Evolutionary conservation across 2,797 vertebrate genomes (phyloP).

Genomic region (Trachops cirrhosus): DNA sequence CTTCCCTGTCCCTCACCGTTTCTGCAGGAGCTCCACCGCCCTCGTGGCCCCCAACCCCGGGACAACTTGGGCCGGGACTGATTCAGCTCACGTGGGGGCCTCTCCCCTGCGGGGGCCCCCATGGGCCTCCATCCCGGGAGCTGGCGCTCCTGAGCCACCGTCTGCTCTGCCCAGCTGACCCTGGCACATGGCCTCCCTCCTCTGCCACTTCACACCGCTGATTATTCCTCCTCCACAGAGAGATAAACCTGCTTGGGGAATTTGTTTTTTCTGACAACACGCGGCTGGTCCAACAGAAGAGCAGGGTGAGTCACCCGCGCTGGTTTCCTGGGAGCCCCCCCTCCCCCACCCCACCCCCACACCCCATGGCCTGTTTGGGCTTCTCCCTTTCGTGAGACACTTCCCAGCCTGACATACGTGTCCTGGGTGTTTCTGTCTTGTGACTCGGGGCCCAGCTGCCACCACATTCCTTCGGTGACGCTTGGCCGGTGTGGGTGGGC

Average conservation of each 20-base stretch:
- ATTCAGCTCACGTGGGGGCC: slow-evolving; percentile 54
- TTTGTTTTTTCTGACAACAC: slow-evolving; percentile 70
- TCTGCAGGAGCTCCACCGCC: background rate
- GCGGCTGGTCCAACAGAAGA: slow-evolving; percentile 53
- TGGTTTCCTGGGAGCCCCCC: slow-evolving; percentile 41
- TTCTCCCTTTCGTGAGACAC: slow-evolving; percentile 77
- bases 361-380: slow-evolving; percentile 1
- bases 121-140: slow-evolving; percentile 59
- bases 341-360: background rate
- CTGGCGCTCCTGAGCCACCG: slow-evolving; percentile 66
- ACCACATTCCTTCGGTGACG: slow-evolving; percentile 78
- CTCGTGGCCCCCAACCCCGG: slow-evolving; percentile 56
- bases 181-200: slow-evolving; percentile 76
- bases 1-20: background rate
- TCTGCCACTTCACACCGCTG: slow-evolving; percentile 78
- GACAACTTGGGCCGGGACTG: slow-evolving; percentile 55
- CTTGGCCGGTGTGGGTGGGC: slow-evolving; percentile 71
- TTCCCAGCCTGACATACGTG: slow-evolving; percentile 78
- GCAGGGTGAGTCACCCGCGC: slow-evolving; percentile 69
- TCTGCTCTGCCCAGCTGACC: slow-evolving; percentile 58
- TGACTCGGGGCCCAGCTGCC: slow-evolving; percentile 79
- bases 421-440: slow-evolving; percentile 80
- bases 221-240: slow-evolving; percentile 73
- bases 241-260: slow-evolving; percentile 78
- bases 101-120: slow-evolving; percentile 63